Base-by-base conservation (phyloP, 2,113 vertebrate species). In the Electrona antarctica region DNA sequence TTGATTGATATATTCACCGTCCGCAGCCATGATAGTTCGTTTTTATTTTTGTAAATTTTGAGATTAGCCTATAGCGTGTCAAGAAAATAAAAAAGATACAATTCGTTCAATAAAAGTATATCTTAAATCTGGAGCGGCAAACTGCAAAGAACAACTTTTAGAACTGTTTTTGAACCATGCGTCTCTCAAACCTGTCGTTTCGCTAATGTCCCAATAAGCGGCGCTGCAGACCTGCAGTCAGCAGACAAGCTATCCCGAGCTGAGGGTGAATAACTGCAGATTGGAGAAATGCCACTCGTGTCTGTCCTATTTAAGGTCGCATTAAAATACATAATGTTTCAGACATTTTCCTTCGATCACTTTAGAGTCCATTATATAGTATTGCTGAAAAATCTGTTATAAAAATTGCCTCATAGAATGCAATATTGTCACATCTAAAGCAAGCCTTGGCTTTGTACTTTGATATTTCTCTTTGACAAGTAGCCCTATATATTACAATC, bases 201-300 rank as follows among this genome's bases (percentile, higher is more conserved):
- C 0, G 15, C 2, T 1, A 0, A 7, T 1, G 0, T 0, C 0
- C 73, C 91, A 71, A 88, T 82, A 90, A 91, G 83, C 66, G 92
- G 83, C 90, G 90, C 90, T 89, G 83, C 81, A 84, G 82, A 82
- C 86, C 64, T 71, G 68, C 69, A 28, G 50, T 88, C 56, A 59
- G 77, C 9, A 2, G 13, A 47, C 0, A 12, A 7, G 3, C 59
- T 2, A 7, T 29, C 46, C 28, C 0, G 7, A 11, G 61, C 47
- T 28, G 48, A 71, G 59, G 59, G 56, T 14, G 71, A 54, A 61
- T 65, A 11, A 12, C 56, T 76, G 76, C 68, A 71, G 13, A 45
- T 57, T 71, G 55, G 49, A 33, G 14, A 2, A 7, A 33, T 48
- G 3, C n/a, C 21, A 33, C 10, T 21, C 28, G 60, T 68, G 46